These are phyloP conservation scores for Lathamus discolor DNA, from an alignment of 2,113 vertebrate species.

Conservation along the genomic window DNA sequence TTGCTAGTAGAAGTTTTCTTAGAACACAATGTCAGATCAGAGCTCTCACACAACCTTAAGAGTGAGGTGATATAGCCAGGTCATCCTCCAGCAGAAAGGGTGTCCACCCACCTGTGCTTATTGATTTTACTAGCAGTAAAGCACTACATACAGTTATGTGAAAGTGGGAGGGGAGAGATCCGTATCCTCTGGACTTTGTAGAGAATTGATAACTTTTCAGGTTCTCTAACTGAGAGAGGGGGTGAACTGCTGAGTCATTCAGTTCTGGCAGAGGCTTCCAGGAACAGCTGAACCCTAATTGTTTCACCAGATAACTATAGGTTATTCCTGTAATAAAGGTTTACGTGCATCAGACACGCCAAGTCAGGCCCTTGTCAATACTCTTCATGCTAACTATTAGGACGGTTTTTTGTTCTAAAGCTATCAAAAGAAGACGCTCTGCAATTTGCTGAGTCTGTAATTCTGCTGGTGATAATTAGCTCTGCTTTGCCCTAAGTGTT, in stretches of 20 bases:
- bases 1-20: not conserved
- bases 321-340: not conserved
- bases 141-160: not conserved
- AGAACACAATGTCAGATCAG: not conserved
- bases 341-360: not conserved
- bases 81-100: not conserved
- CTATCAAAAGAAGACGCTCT: not conserved
- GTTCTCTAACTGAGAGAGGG: not conserved
- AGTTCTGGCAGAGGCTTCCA: not conserved
- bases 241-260: not conserved
- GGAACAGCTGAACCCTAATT: not conserved
- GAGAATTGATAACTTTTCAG: not conserved
- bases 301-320: not conserved
- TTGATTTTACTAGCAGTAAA: not conserved
- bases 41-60: not conserved
- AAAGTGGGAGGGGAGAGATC: not conserved
- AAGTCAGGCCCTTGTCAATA: not conserved
- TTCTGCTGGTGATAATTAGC: constrained; percentile 8
- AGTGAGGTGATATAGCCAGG: not conserved
- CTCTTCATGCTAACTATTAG: not conserved
- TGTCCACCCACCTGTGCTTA: not conserved
- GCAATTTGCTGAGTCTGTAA: not conserved
- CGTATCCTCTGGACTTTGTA: not conserved
- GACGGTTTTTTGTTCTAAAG: not conserved
- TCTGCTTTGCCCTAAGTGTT: not conserved